Conservation (phyloP, 2,888 invertebrate genomes). For the Lasioglossum zephyrum region DNA sequence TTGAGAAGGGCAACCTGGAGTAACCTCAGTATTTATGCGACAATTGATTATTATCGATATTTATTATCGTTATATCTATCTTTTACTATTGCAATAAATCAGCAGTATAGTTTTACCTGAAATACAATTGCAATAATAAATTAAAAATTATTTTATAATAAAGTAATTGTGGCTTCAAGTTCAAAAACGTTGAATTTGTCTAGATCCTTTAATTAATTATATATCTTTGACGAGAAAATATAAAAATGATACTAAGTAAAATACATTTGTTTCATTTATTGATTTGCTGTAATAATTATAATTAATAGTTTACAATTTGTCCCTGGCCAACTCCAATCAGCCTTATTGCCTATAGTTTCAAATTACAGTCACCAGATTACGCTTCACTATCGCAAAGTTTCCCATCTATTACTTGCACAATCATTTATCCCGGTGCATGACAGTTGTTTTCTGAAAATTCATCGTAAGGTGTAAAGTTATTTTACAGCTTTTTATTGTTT, state of each 20-base stretch:
- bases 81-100: neutral
- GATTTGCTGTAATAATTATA: neutral
- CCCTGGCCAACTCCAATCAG: no score
- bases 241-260: neutral
- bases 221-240: neutral
- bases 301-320: neutral
- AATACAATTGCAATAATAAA: conserved; percentile 3
- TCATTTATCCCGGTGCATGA: conserved; percentile 61
- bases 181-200: neutral
- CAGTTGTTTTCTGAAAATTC: conserved; percentile 64
- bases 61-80: neutral
- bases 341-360: neutral
- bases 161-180: neutral
- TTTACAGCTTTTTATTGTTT: conserved; percentile 39
- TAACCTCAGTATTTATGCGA: neutral
- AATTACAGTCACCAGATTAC: conserved; percentile 15
- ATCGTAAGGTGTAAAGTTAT: conserved; percentile 27
- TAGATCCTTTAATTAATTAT: neutral
- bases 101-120: neutral
- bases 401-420: conserved; percentile 31
- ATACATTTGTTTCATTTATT: neutral
- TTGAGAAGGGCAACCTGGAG: conserved; percentile 23
- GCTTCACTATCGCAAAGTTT: neutral
- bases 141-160: neutral
- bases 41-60: conserved; percentile 44